These are phyloP conservation scores for Ammodytes marinus DNA, from an alignment of 2,113 vertebrate species.

Conservation along the genomic window DNA sequence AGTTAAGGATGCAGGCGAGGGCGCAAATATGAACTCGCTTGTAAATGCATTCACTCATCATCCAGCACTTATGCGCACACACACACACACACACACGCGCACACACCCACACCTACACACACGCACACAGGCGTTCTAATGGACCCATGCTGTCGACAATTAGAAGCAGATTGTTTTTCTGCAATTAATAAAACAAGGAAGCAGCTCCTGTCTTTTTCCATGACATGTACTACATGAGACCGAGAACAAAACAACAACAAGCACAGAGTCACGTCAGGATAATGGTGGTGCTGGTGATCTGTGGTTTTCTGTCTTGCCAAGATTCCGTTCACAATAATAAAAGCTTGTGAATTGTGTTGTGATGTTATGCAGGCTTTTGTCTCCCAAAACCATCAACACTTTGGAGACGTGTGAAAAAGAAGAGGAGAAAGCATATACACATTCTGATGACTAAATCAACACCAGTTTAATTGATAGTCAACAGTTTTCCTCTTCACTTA, in stretches of 20 bases:
- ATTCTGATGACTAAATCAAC: too few species aligned
- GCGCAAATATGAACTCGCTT: conserved; percentile 32
- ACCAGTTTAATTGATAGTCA: too few species aligned
- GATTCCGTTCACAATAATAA: not conserved
- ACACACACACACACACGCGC: conserved; percentile 7
- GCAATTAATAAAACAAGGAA: not conserved
- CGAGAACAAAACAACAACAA: not conserved
- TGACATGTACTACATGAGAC: not conserved
- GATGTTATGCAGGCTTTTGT: conserved; percentile 3
- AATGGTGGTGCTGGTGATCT: not conserved
- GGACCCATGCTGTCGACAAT: conserved; percentile 27
- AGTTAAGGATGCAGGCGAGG: conserved; percentile 31
- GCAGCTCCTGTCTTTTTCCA: conserved; percentile 29
- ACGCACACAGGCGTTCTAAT: not conserved
- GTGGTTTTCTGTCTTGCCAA: not conserved
- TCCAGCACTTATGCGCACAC: not conserved
- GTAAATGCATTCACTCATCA: conserved; percentile 40
- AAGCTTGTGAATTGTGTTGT: not conserved
- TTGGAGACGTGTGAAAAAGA: too few species aligned
- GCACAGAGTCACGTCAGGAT: not conserved
- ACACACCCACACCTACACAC: conserved; percentile 10
- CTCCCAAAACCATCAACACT: not conserved
- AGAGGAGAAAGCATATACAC: too few species aligned
- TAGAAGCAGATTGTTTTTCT: conserved; percentile 31
- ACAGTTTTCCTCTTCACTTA: too few species aligned